Percentiles rank a stretch among this genome's conserved stretches.
Conservation (phyloP, 2,113 vertebrate species). For the Coracopsis vasa region DNA sequence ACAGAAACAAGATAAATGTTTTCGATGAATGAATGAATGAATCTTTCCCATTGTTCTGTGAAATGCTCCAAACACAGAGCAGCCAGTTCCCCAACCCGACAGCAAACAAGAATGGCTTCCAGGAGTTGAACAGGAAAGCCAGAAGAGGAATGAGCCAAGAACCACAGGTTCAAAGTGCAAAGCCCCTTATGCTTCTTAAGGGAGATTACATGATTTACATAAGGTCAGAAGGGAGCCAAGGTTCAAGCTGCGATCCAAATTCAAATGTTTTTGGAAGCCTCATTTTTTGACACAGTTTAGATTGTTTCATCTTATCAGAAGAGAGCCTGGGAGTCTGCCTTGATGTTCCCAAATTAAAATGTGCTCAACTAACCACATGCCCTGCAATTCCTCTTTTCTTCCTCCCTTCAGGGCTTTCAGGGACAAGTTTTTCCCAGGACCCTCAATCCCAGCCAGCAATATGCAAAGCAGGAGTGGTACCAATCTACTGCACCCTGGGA, state of each 20-base stretch:
- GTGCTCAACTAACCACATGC: not conserved
- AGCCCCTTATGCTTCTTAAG: constrained; percentile 6
- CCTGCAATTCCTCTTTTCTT: not conserved
- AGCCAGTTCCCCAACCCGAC: not conserved
- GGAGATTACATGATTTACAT: constrained; percentile 14
- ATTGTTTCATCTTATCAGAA: constrained; percentile 41
- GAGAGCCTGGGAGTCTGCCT: constrained; percentile 15
- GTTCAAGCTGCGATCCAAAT: not conserved
- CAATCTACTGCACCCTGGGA: not conserved
- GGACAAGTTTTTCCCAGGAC: constrained; percentile 39
- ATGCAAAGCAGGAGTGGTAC: not conserved
- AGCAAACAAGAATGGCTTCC: not conserved
- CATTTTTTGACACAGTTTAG: constrained; percentile 33
- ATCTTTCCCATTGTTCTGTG: not conserved
- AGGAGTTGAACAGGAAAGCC: not conserved
- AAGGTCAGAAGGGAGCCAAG: not conserved
- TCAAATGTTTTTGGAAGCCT: constrained; percentile 17
- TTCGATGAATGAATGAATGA: not conserved
- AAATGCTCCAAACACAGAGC: not conserved
- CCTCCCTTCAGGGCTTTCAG: not conserved
- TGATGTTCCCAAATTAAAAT: not conserved
- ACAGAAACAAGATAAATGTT: not conserved
- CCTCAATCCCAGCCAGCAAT: not conserved
- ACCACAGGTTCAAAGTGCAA: constrained; percentile 40
- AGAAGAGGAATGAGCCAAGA: constrained; percentile 30